Conservation (phyloP, 2,888 invertebrate genomes). For the Clanis bilineata region DNA sequence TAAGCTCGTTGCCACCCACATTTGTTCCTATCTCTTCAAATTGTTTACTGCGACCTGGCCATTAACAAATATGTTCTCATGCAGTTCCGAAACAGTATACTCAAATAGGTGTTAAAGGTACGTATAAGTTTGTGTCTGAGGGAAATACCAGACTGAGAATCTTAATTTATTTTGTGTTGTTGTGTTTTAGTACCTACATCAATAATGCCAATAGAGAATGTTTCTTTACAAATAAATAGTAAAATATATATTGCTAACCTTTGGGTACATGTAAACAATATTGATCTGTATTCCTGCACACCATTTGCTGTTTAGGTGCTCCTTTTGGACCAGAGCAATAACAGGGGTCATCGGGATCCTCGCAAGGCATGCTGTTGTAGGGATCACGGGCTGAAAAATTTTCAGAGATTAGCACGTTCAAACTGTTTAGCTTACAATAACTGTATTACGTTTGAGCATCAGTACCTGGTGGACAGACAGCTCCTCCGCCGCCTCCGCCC, state of each 20-base stretch:
- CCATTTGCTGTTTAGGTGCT: constrained; percentile 50
- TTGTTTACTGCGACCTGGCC: constrained; percentile 74
- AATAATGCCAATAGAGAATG: not conserved
- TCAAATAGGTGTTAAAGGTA: not conserved
- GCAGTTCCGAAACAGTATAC: constrained; percentile 29
- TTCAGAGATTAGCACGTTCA: no score
- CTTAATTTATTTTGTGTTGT: no score
- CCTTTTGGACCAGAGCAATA: constrained; percentile 65
- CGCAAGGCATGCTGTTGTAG: constrained; percentile 65
- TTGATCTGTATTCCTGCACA: constrained; percentile 67
- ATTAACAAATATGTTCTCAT: constrained; percentile 66
- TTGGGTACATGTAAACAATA: constrained; percentile 75
- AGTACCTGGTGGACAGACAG: constrained; percentile 54
- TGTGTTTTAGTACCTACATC: not conserved
- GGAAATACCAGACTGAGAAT: not conserved
- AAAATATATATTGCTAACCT: constrained; percentile 49
- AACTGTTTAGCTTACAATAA: no score
- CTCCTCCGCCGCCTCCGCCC: constrained; percentile 29
- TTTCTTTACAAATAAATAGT: not conserved
- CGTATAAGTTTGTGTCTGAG: not conserved
- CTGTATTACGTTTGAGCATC: not conserved
- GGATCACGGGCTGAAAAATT: constrained; percentile 47
- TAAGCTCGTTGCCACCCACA: constrained; percentile 71
- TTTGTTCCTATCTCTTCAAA: constrained; percentile 75
- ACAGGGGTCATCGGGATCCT: constrained; percentile 65